Conservation (phyloP, 2,113 vertebrate genomes). For the Myotis lucifugus region DNA sequence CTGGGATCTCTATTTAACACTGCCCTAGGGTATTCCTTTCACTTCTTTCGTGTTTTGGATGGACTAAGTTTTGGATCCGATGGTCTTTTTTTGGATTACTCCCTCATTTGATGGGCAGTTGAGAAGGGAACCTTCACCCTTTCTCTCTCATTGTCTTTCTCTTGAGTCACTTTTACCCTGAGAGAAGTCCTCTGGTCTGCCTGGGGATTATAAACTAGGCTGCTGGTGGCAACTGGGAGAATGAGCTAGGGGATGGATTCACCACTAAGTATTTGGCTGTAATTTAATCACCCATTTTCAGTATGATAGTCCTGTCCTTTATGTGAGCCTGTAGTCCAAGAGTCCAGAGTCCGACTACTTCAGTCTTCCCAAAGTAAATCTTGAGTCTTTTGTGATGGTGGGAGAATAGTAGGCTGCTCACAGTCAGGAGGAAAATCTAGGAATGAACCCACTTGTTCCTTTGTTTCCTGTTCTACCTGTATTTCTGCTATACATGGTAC, state of each 20-base stretch:
- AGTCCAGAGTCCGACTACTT: background rate
- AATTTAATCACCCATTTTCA: background rate
- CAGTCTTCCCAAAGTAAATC: background rate
- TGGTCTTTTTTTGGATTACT: background rate
- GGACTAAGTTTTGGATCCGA: background rate
- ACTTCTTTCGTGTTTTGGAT: slow-evolving; percentile 5
- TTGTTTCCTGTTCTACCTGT: background rate
- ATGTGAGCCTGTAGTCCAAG: background rate
- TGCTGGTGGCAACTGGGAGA: background rate
- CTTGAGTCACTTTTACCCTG: background rate
- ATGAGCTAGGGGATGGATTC: background rate
- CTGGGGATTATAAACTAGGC: background rate
- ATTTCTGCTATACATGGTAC: background rate
- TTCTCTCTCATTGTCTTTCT: background rate
- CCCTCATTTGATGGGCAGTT: background rate
- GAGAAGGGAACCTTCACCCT: background rate
- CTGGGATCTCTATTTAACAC: background rate
- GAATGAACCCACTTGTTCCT: background rate
- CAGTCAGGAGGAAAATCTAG: background rate
- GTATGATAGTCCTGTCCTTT: background rate
- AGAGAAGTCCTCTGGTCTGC: background rate
- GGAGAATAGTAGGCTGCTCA: background rate
- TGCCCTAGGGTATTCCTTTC: background rate
- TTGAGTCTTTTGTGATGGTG: background rate
- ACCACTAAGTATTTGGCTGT: background rate